A percentile compares a stretch with the other conserved stretches of the same genome.
phyloP scores from a whole-genome alignment of 2,888 invertebrate genomes.

The Prosapia bicincta region DNA sequence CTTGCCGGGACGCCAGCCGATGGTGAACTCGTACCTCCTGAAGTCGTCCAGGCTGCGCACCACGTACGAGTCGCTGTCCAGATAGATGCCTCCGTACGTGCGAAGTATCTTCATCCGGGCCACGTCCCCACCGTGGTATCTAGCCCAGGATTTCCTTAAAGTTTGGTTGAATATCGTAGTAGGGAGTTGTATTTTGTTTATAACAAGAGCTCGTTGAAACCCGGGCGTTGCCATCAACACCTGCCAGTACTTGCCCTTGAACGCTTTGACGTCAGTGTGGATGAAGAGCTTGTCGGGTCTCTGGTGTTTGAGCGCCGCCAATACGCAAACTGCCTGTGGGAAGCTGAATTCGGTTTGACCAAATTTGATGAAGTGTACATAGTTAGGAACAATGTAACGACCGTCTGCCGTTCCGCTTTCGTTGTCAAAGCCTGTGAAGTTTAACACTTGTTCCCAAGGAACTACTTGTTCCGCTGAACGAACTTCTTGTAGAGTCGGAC shows the following conservation, averaged over 20 bases:
- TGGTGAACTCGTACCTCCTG: conserved; percentile 42
- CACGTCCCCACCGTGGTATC: conserved; percentile 34
- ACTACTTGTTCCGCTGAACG: too few relatives aligned
- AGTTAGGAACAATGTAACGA: too few relatives aligned
- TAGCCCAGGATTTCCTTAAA: conserved; percentile 21
- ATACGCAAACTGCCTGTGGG: conserved; percentile 37
- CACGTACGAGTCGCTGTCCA: conserved; percentile 44
- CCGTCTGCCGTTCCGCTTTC: conserved; percentile 36
- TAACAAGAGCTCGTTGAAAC: conserved; percentile 32
- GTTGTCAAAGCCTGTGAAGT: conserved; percentile 38
- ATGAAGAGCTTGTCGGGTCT: conserved; percentile 41
- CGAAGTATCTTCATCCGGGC: conserved; percentile 39
- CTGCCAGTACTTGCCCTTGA: conserved; percentile 38
- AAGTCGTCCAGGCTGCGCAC: conserved; percentile 41
- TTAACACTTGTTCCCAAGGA: conserved; percentile 14
- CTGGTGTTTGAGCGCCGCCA: conserved; percentile 40
- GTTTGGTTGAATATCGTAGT: conserved; percentile 44
- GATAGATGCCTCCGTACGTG: conserved; percentile 43
- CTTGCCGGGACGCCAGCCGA: conserved; percentile 39
- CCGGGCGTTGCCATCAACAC: conserved; percentile 29
- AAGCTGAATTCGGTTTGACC: conserved; percentile 34
- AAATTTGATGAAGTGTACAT: conserved; percentile 42
- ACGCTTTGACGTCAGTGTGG: conserved; percentile 40
- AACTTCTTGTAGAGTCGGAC: too few relatives aligned
- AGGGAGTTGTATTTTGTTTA: conserved; percentile 39